Evolutionary conservation across 2,797 vertebrate genomes (phyloP).

Genomic region (Hydrolagus colliei): DNA sequence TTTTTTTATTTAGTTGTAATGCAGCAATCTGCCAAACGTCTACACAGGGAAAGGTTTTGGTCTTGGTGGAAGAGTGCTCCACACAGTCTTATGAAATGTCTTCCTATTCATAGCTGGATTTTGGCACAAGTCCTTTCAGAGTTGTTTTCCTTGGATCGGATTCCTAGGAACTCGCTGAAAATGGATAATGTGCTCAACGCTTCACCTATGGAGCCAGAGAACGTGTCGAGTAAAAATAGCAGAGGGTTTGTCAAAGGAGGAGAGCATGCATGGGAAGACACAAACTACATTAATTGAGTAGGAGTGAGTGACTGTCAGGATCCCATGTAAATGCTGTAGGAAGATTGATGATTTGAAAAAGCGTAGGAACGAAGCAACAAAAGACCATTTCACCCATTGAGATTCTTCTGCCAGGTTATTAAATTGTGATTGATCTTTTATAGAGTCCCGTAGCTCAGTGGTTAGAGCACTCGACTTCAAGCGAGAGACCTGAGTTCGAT

Average conservation of each 20-base stretch:
- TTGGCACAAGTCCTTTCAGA: background rate
- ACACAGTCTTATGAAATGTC: background rate
- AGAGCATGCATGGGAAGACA: background rate
- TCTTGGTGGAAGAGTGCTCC: background rate
- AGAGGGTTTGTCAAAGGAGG: background rate
- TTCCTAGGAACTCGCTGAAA: background rate
- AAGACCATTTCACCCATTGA: too few species aligned
- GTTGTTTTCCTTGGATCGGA: constrained; percentile 2
- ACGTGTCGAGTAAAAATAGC: background rate
- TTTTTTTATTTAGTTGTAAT: background rate
- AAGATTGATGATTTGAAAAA: too few species aligned
- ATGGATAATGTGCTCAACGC: background rate
- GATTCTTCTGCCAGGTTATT: too few species aligned
- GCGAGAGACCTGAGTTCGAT: too few species aligned
- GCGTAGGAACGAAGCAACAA: too few species aligned
- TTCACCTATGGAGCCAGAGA: background rate
- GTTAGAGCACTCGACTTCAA: too few species aligned
- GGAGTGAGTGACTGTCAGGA: too few species aligned
- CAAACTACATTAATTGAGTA: background rate
- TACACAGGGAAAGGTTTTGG: background rate
- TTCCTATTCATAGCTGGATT: background rate
- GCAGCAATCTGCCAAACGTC: background rate
- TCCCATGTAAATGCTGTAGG: too few species aligned
- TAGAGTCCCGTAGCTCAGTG: too few species aligned
- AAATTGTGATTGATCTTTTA: too few species aligned